Percentiles rank a stretch among this genome's conserved stretches.
Conservation (phyloP, 2,797 vertebrate genomes). For the Urocyon cinereoargenteus region DNA sequence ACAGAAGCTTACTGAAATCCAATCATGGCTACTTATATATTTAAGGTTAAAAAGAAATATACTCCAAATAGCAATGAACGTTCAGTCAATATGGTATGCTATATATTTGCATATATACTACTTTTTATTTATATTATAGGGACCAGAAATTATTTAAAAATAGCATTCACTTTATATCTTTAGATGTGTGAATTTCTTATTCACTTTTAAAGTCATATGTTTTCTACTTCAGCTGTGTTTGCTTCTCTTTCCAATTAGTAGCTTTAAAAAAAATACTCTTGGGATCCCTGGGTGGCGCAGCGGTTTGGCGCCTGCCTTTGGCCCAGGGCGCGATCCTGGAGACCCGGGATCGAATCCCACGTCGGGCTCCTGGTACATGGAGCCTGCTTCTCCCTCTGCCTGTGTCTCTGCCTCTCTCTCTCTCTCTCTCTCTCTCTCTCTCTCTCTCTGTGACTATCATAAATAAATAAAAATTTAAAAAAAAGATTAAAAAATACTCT, state of each 20-base stretch:
- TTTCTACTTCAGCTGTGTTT: slow-evolving; percentile 11
- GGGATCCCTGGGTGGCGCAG: no score
- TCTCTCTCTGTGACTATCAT: no score
- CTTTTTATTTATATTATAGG: not conserved
- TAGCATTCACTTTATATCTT: not conserved
- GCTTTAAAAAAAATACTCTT: not conserved
- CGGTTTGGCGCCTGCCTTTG: no score
- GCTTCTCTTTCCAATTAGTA: not conserved
- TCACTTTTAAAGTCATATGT: not conserved
- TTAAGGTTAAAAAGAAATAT: not conserved
- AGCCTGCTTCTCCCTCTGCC: no score
- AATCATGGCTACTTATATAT: not conserved
- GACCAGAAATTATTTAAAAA: not conserved
- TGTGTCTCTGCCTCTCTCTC: no score
- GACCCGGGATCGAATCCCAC: no score
- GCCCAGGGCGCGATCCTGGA: no score
- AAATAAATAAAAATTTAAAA: no score
- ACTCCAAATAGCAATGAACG: not conserved
- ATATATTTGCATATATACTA: not conserved
- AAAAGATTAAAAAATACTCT: not conserved
- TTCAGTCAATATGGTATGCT: not conserved
- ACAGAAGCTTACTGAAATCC: not conserved
- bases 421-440: no score
- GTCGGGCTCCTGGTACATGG: no score
- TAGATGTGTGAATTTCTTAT: not conserved